A percentile compares a stretch with the other conserved stretches of the same genome.
Conservation (phyloP, 2,797 vertebrate genomes). For the Dipus sagitta region DNA sequence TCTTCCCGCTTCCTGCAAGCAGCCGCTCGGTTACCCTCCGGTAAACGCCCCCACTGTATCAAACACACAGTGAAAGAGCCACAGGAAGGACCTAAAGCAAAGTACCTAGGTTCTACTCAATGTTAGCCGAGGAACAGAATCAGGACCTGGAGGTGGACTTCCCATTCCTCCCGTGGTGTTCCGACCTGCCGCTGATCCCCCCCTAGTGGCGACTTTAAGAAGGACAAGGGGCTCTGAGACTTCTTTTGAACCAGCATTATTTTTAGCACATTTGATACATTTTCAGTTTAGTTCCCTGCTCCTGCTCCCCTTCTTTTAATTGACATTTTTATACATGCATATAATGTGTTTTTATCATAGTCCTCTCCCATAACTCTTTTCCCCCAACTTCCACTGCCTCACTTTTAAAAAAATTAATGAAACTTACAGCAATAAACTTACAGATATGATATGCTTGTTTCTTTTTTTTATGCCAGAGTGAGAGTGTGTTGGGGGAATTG, state of each 20-base stretch:
- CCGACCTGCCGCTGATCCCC: background rate
- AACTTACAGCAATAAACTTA: conserved; percentile 18
- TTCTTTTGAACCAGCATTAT: background rate
- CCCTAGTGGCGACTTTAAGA: conserved; percentile 24
- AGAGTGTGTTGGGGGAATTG: no score
- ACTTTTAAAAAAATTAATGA: background rate
- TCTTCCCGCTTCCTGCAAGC: conserved; percentile 91
- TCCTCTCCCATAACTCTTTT: no score
- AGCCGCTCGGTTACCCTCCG: conserved; percentile 8
- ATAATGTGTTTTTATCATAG: no score
- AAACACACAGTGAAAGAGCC: background rate
- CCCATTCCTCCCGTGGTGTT: background rate
- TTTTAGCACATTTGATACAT: background rate
- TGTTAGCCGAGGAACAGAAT: background rate
- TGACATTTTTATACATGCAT: no score
- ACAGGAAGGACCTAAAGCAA: background rate
- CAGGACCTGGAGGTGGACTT: background rate
- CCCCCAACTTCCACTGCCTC: no score
- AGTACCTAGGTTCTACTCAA: background rate
- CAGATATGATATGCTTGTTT: background rate
- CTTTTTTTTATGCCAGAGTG: background rate
- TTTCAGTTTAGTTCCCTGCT: background rate
- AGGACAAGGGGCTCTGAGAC: background rate
- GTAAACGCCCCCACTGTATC: background rate
- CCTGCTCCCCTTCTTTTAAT: no score